phyloP scores from a whole-genome alignment of 2,113 vertebrate species.

The Gymnogyps californianus region DNA sequence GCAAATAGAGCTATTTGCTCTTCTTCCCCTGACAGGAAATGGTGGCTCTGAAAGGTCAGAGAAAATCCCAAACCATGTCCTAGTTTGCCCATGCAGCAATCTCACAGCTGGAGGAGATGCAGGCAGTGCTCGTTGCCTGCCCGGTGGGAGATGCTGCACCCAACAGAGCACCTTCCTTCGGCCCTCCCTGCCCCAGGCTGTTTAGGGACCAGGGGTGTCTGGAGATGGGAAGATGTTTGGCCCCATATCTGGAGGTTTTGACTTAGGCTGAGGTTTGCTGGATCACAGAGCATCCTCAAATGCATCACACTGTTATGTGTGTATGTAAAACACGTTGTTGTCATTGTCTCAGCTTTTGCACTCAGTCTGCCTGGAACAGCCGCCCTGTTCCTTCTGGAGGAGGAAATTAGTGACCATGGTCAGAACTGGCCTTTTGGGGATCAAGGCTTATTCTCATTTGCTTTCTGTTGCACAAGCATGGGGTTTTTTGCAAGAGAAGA shows the following conservation, averaged over 20 bases:
- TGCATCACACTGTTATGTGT: background rate
- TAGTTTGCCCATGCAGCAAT: background rate
- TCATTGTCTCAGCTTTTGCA: background rate
- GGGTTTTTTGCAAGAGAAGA: background rate
- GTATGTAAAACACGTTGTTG: background rate
- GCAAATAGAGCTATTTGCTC: background rate
- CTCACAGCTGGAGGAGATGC: accelerated
- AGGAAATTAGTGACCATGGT: background rate
- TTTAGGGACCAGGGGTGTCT: background rate
- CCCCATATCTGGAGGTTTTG: background rate
- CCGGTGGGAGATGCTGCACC: background rate
- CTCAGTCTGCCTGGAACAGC: background rate
- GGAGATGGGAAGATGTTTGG: background rate
- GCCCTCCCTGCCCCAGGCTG: background rate
- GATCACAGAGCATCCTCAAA: background rate
- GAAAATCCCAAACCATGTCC: background rate
- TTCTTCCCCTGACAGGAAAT: background rate
- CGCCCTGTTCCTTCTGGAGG: background rate
- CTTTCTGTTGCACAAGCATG: background rate
- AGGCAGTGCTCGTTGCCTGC: background rate
- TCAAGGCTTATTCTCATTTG: background rate
- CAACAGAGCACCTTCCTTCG: background rate
- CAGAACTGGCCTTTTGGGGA: background rate
- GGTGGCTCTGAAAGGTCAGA: background rate
- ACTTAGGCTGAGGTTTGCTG: background rate